Evolutionary conservation across 2,888 invertebrate species (phyloP), one percentile per base, ranked within the genome.

Genomic region (Hyposoter dolosus): DNA sequence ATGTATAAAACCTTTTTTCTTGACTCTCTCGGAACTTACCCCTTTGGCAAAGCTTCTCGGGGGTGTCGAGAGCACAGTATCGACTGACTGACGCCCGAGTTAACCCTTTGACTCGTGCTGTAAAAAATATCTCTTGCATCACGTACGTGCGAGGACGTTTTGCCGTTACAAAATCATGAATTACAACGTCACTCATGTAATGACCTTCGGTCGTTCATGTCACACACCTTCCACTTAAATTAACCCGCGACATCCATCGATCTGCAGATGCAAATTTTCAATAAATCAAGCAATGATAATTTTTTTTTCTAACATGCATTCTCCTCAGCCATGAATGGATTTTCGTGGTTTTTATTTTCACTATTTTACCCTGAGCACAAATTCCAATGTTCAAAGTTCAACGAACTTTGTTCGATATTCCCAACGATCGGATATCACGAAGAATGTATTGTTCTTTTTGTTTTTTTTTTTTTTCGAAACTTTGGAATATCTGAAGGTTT

Each of bases 41-140:
- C 77, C 63, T 83, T 77, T 81, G 17, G 60, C 68, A 50, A 60
- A 60, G 65, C 82, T 69, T 75, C 79, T 74, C 66, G 72, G 63
- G 81, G 83, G 83, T 77, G 83, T 86, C 68, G 81, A 81, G 77
- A 69, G 66, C 83, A 28, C 40, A 74, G 74, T 83, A 77, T 86
- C 83, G 83, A 81, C 81, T 78, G 45, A 86, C 77, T 77, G 81
- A 81, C 68, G 79, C 68, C n/a, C 68, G 50, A 72, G 47, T 77
- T 60, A 80, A 83, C 43, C 80, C 71, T 82, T 65, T 78, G 74
- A 78, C 82, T 78, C 66, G 40, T 32, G 32, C 45, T 69, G 50
- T 56, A 69, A 72, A 53, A 50, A 50, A 72, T 35, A 69, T 47
- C 23, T 28, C 45, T 23, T 32, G 45, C 69, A 69, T 43, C 45